A percentile compares a stretch with the other conserved stretches of the same genome.
These are phyloP conservation scores for Apamea crenata DNA, from an alignment of 2,888 invertebrate genomes.

Conservation along the genomic window DNA sequence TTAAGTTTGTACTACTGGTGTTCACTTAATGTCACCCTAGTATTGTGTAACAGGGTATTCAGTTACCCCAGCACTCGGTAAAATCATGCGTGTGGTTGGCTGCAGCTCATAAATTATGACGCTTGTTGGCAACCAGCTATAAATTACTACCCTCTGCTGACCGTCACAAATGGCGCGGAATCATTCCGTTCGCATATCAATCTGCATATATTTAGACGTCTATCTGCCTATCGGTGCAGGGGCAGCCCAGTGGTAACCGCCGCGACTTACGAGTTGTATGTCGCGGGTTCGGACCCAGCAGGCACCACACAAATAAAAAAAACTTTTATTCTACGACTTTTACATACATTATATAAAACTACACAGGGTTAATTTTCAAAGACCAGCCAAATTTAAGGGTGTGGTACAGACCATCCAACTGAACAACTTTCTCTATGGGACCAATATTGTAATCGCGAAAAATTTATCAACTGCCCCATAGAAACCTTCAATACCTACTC, in stretches of 20 bases:
- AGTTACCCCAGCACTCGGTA: conserved; percentile 9
- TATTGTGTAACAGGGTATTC: conserved; percentile 5
- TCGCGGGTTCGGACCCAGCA: not conserved
- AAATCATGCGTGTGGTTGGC: conserved; percentile 41
- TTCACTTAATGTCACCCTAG: not conserved
- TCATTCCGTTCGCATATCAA: conserved; percentile 24
- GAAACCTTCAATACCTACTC: no score
- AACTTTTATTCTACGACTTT: no score
- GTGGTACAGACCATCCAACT: no score
- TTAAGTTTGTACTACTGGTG: not conserved
- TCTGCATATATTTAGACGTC: conserved; percentile 1
- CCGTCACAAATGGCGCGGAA: conserved; percentile 53
- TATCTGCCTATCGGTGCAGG: not conserved
- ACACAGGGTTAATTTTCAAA: no score
- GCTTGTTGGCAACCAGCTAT: conserved; percentile 42
- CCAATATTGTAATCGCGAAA: no score
- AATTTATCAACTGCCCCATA: no score
- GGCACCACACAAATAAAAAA: no score
- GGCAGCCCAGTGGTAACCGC: not conserved
- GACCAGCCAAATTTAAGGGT: no score
- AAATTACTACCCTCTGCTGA: conserved; percentile 40
- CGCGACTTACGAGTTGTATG: not conserved
- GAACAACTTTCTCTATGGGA: no score
- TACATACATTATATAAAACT: no score
- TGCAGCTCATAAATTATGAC: conserved; percentile 48